Base-by-base conservation (phyloP, 1,140 invertebrate genomes). In the Batillaria attramentaria region DNA sequence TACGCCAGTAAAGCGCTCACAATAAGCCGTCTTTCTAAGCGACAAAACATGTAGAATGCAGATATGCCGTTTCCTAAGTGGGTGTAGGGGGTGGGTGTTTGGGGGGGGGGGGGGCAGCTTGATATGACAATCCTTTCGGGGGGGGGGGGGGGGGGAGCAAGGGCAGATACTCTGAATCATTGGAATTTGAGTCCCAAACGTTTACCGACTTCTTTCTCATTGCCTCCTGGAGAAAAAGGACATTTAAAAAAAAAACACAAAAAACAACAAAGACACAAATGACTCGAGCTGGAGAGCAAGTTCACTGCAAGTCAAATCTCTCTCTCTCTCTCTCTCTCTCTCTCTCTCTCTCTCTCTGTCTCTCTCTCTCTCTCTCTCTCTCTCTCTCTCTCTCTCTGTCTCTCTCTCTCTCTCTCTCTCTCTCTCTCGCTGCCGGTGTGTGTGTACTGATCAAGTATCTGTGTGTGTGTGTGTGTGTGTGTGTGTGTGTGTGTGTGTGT, bases 381-480 rank as follows among this genome's bases (percentile, higher is more conserved):
- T 24, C n/a, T n/a, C n/a, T n/a, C n/a, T n/a, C n/a, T n/a, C 46
- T n/a, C 16, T n/a, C 16, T 54, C 46, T 2, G 16, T n/a, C 46
- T 2, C 46, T 54, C 46, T 16, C 46, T n/a, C 46, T 50, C 24
- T 50, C 46, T n/a, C 46, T n/a, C 16, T n/a, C n/a, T n/a, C 46
- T 54, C 46, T 54, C 46, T n/a, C 46, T 54, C 46, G n/a, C 46
- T 54, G 46, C 46, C 16, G 46, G 16, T 54, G 16, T 54, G 16
- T 18, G n/a, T n/a, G 16, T n/a, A n/a, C n/a, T n/a, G n/a, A n/a
- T n/a, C n/a, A n/a, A 18, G 46, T 54, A 16, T 54, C 46, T 1
- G 46, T 54, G 46, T 54, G 46, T 54, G 46, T 54, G 46, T 54
- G 46, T 54, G 46, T 50, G 46, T 50, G 46, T 50, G 46, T 50